Base-by-base conservation (phyloP, 1,140 invertebrate genomes). In the Harlomillsia oculata region DNA sequence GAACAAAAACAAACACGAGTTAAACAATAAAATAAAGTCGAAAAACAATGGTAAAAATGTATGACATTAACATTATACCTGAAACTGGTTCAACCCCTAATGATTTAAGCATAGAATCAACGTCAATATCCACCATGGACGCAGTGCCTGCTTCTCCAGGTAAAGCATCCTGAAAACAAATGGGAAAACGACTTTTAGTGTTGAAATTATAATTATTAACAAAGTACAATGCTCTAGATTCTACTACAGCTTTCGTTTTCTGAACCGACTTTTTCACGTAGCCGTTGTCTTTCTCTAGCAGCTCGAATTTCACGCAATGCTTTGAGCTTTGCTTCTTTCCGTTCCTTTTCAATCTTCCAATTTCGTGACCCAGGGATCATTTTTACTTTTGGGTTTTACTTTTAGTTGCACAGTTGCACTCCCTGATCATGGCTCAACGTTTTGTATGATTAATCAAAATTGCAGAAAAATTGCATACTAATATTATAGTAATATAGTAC, bases 61-160 rank as follows among this genome's bases (percentile, higher is more conserved):
- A 23, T 21, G 34, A 32, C 20, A 16, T 13, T 16, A 9, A 9
- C 44, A 46, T 16, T 8, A 43, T 73, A 80, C 78, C 78, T 64
- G 86, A 86, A 11, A 89, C 83, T 25, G 87, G 85, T 14, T 86
- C 85, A 56, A 91, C 83, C 34, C 87, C 87, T 51, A 90, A 44
- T 3, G 23, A 36, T 25, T 60, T 16, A 21, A 58, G 56, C 48
- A 58, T 51, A 6, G 28, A 36, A 34, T 58, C 49, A 8, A 58
- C 29, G 32, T 58, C 49, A 8, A 58, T 21, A 58, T 58, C 56
- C 2, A 18, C 29, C 29, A 58, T 39, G 0, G 50, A 53, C 1
- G 57, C 11, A 14, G 58, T 52, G 11, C 58, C 58, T 6, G 34
- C 37, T 50, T 55, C 53, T 9, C 43, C 45, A 13, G 29, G 11